Evolutionary conservation across 2,888 invertebrate genomes (phyloP).

Genomic region (Odontomyia ornata): DNA sequence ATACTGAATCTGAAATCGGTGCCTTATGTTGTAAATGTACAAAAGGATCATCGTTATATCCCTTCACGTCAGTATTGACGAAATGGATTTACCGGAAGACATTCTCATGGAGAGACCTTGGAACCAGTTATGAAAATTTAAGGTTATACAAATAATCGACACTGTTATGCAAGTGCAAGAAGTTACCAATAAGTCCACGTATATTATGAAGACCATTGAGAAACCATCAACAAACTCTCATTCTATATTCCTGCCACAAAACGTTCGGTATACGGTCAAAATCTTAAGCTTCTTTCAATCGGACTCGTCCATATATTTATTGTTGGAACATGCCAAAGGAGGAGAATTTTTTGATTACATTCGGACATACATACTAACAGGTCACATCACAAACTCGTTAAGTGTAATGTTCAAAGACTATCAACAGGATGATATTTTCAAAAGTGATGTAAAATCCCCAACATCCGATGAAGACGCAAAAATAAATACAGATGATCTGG

Average conservation of each 20-base stretch:
- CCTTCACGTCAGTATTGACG: conserved; percentile 60
- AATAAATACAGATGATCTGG: conserved; percentile 32
- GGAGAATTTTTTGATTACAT: conserved; percentile 61
- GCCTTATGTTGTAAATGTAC: too few relatives aligned
- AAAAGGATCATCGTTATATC: too few relatives aligned
- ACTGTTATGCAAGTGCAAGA: conserved; percentile 63
- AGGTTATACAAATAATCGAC: conserved; percentile 60
- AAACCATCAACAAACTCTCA: conserved; percentile 61
- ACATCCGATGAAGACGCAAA: not conserved
- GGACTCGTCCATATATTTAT: conserved; percentile 61
- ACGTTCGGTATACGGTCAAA: conserved; percentile 62
- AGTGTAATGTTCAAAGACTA: conserved; percentile 57
- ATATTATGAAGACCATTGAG: conserved; percentile 63
- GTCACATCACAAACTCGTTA: conserved; percentile 49
- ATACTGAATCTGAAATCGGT: too few relatives aligned
- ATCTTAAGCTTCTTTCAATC: conserved; percentile 62
- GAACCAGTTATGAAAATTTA: conserved; percentile 62
- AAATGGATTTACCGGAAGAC: conserved; percentile 48
- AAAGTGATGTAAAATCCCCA: not conserved
- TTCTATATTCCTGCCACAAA: conserved; percentile 61
- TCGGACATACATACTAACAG: conserved; percentile 55
- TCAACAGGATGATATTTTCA: not conserved
- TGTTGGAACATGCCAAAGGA: conserved; percentile 61
- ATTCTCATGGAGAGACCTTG: conserved; percentile 60
- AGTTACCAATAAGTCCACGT: conserved; percentile 59